These are phyloP conservation scores for Mola mola DNA, from an alignment of 2,113 vertebrate species.

Conservation along the genomic window DNA sequence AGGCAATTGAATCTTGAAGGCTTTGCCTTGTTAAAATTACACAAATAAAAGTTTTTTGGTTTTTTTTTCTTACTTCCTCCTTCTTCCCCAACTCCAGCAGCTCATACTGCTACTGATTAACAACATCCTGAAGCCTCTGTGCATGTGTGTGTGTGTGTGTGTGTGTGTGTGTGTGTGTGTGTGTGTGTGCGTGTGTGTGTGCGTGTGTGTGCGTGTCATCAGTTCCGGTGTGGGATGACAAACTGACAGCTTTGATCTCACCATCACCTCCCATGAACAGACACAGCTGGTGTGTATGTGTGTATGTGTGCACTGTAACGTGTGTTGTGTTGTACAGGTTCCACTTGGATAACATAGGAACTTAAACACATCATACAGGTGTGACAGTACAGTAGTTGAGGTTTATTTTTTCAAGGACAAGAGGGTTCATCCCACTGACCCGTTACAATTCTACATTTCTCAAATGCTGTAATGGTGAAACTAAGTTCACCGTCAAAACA, in stretches of 20 bases:
- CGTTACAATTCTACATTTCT: no score
- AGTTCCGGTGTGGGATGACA: slow-evolving; percentile 45
- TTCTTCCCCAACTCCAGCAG: slow-evolving; percentile 26
- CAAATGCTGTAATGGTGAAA: no score
- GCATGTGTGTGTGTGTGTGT: slow-evolving; percentile 15
- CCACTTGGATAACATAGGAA: slow-evolving; percentile 3
- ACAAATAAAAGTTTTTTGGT: no score
- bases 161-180: slow-evolving; percentile 13
- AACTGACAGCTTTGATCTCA: slow-evolving; percentile 66
- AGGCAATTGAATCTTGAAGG: no score
- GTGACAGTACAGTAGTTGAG: no score
- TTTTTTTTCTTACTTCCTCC: slow-evolving; percentile 5
- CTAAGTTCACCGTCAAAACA: no score
- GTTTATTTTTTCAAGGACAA: no score
- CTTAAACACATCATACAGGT: no score
- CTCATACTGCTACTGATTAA: slow-evolving; percentile 60
- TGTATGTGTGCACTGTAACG: slow-evolving; percentile 23
- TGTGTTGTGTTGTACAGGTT: slow-evolving; percentile 13
- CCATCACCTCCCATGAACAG: slow-evolving; percentile 51
- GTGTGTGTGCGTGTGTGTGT: slow-evolving; percentile 14
- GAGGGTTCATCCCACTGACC: no score
- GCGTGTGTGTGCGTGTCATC: slow-evolving; percentile 23
- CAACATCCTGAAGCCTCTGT: slow-evolving; percentile 52
- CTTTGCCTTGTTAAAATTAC: no score
- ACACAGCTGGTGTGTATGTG: slow-evolving; percentile 50